Evolutionary conservation across 1,140 invertebrate genomes (phyloP), one percentile per base, ranked within the genome.

Genomic region (Drosophila sp.): DNA sequence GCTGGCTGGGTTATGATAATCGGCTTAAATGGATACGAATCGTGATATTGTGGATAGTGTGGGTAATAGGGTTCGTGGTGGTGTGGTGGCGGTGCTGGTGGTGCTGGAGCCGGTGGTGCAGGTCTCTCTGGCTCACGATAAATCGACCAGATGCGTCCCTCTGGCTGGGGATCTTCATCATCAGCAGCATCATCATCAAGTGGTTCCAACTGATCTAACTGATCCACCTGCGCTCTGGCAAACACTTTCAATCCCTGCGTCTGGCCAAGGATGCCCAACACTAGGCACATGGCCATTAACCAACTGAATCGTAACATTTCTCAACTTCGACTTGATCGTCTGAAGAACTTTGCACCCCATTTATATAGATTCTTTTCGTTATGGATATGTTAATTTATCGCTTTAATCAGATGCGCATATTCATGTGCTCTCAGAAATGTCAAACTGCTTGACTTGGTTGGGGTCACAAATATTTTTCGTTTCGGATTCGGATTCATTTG

Each of bases 141-240:
- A 10, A 76, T 44, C 4, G 60, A 29, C 35, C 66, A 67, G 0
- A 76, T 10, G 4, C 73, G 73, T 64, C 70, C 73, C 25, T 76
- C 60, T 0, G 55, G 35, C 27, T 55, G 44, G 6, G 64, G 70
- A 29, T 76, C 57, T 38, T 72, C 60, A 1, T 72, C 70, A 10
- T 64, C 64, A 6, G 40, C 1, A 1, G 38, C 38, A 4, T 50
- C 44, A 17, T 17, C 17, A 17, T 17, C 7, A 25, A 27, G 7
- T 50, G 44, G 23, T 0, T 47, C 17, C 1, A 5, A 25, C 7
- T 23, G 17, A 50, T 50, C 44, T 3, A 27, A 2, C 7, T 47
- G 1, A 7, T 47, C 44, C 3, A 8, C 10, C 10, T 38, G 35
- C 1, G 44, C 23, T 4, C 64, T 64, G 0, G 58, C 41, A 5